These are phyloP conservation scores for Tupaia chinensis DNA, from an alignment of 2,113 vertebrate species.

Conservation along the genomic window DNA sequence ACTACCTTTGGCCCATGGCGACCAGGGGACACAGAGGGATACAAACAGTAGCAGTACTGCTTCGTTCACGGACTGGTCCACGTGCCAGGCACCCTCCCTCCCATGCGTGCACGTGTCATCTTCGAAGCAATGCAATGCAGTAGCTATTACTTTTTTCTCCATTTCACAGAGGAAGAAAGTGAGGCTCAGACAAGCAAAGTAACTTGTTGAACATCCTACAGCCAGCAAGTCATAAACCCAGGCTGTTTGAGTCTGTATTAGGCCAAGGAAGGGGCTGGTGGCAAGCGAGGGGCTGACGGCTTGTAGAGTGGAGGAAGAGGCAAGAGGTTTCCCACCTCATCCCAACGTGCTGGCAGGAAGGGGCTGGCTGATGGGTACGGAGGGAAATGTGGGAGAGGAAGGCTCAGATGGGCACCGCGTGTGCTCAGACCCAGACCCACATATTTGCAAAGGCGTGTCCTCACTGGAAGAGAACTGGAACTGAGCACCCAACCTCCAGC, in stretches of 20 bases:
- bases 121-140: not conserved
- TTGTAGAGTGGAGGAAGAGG: not conserved
- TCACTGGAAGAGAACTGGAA: not conserved
- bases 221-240: not conserved
- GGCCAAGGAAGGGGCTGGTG: not conserved
- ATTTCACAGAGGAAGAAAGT: not conserved
- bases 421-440: not conserved
- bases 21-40: not conserved
- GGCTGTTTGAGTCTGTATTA: not conserved
- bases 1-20: not conserved
- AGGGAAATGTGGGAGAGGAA: fast-evolving
- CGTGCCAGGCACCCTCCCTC: not conserved
- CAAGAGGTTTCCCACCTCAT: not conserved
- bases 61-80: fast-evolving
- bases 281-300: not conserved
- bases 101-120: not conserved
- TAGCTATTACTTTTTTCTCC: not conserved
- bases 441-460: not conserved
- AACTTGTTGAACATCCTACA: conserved; percentile 28
- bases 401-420: not conserved
- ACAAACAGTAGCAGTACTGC: too few relatives aligned
- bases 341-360: not conserved
- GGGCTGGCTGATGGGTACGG: not conserved
- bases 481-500: not conserved
- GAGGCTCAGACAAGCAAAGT: conserved; percentile 32